Evolutionary conservation across 1,140 invertebrate genomes (phyloP), one percentile per base, ranked within the genome.

Genomic region (Nephila pilipes): DNA sequence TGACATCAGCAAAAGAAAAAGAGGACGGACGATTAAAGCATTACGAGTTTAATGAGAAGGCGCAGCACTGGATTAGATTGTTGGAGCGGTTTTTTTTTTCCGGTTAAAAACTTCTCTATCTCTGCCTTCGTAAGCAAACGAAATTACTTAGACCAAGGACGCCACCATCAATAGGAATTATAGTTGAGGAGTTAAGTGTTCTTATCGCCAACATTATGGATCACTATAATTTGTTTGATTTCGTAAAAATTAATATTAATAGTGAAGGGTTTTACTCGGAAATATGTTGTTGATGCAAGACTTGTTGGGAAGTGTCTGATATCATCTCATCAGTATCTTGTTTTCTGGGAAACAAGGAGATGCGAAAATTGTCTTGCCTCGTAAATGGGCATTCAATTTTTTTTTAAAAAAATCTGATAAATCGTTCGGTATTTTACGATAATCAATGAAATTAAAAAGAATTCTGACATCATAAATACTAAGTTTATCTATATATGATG

Each of bases 31-130:
- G 80, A 81, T 81, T 81, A 81, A 81, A 81, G 18, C 46, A 80
- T 80, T 80, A 80, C 38, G 32, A 25, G 54, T 54, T 81, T 81
- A 81, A 81, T 81, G 80, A 81, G 80, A 81, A 55, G 80, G 80
- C 46, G 80, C 80, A 81, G 80, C 80, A 75, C 46, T 54, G 36
- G 36, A 54, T 81, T 22, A 1, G 46, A 16, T 81, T 81, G 36
- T 81, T 81, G 20, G 25, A 32, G 18, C 29, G 4, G 29, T 32
- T 36, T 36, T 69, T 32, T 69, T 16, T 69, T 75, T 75, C 18
- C 32, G 14, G 14, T 32, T 14, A 16, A 60, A 60, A 60, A 14
- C 69, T 75, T 69, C 4, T 75, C 32, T 18, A 4, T 75, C 69
- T 18, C 29, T 12, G n/a, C n/a, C n/a, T n/a, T n/a, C n/a, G n/a